Evolutionary conservation across 2,113 vertebrate genomes (phyloP).

Genomic region (Cyphomyrus discorhynchus): DNA sequence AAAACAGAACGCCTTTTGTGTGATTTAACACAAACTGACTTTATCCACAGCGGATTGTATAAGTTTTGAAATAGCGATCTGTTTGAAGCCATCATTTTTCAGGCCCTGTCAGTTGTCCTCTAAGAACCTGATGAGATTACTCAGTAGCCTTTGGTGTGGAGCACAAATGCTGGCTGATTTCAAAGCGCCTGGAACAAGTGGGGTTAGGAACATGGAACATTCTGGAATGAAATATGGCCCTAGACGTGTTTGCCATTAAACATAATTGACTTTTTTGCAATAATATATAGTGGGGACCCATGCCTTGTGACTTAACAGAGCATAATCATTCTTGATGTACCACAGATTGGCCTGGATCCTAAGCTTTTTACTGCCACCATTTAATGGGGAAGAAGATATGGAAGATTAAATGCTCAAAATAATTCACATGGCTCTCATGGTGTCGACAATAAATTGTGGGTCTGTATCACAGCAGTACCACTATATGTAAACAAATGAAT

Average conservation of each 20-base stretch:
- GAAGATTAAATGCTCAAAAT: neutral
- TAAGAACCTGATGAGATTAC: neutral
- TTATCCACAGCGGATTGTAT: neutral
- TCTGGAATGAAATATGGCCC: neutral
- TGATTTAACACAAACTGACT: neutral
- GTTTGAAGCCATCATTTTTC: neutral
- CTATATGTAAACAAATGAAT: constrained; percentile 4
- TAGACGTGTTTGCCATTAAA: neutral
- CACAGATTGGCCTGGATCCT: no score
- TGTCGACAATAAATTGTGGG: neutral
- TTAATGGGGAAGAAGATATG: neutral
- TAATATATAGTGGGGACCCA: neutral
- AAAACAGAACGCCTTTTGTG: neutral
- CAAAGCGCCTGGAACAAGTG: neutral
- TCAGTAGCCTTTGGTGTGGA: neutral
- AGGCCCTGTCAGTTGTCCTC: neutral
- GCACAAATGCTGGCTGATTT: neutral
- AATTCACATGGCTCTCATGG: neutral
- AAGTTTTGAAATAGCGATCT: neutral
- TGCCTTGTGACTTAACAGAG: neutral
- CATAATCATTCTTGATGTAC: neutral
- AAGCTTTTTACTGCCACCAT: neutral
- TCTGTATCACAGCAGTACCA: neutral
- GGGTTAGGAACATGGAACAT: neutral
- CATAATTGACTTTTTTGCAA: neutral